phyloP scores from a whole-genome alignment of 2,113 vertebrate species.

The Indicator maculatus region DNA sequence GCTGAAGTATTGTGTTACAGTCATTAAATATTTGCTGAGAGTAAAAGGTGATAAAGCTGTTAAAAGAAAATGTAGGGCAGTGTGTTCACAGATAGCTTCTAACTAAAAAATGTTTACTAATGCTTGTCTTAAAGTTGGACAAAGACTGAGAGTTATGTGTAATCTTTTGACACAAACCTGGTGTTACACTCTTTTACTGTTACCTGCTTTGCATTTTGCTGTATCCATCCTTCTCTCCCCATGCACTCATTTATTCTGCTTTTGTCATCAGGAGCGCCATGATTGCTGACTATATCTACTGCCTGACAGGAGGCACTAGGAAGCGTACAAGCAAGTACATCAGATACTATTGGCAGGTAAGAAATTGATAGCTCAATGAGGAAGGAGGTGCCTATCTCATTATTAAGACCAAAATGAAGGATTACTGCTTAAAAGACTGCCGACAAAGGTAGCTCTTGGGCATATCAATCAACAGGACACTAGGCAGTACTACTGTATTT shows the following conservation, averaged over 20 bases:
- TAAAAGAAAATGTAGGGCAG: neutral
- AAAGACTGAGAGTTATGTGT: neutral
- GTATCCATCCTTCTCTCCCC: neutral
- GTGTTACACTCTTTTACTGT: neutral
- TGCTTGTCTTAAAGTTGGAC: neutral
- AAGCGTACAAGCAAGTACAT: constrained; percentile 82
- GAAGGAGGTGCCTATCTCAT: constrained; percentile 63
- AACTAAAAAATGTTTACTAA: neutral
- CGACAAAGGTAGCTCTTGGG: constrained; percentile 77
- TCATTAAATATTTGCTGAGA: constrained; percentile 46
- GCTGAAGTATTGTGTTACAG: neutral
- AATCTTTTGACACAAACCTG: neutral
- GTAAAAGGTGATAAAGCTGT: constrained; percentile 11
- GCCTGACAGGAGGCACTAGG: constrained; percentile 72
- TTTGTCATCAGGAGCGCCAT: constrained; percentile 79
- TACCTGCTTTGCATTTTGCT: constrained; percentile 6
- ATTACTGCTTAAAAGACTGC: constrained; percentile 84
- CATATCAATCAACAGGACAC: constrained; percentile 80
- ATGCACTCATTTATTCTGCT: constrained; percentile 63
- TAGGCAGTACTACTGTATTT: constrained; percentile 61
- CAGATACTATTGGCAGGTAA: constrained; percentile 90
- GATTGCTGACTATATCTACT: constrained; percentile 86
- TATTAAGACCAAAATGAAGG: constrained; percentile 81
- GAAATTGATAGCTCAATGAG: constrained; percentile 71
- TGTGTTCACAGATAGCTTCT: neutral